A percentile compares a stretch with the other conserved stretches of the same genome.
Evolutionary conservation across 2,797 vertebrate species (phyloP).

Genomic region (Neosalanx taihuensis): DNA sequence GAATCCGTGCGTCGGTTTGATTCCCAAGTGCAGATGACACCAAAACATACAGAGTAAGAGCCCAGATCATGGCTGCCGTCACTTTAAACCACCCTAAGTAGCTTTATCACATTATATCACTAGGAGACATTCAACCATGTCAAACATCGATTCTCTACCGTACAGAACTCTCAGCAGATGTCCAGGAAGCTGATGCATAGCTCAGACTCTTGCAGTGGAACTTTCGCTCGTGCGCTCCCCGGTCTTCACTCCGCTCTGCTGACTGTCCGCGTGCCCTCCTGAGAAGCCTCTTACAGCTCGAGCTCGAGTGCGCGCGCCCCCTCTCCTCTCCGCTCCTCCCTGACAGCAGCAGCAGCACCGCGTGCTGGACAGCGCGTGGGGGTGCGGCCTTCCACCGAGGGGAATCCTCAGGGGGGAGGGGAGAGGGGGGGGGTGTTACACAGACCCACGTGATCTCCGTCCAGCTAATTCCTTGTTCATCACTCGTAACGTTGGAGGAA

Average conservation of each 20-base stretch:
- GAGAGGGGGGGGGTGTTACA: not conserved
- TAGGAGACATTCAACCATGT: constrained; percentile 23
- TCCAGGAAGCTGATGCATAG: constrained; percentile 25
- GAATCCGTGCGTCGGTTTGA: constrained; percentile 64
- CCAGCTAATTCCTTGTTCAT: not conserved
- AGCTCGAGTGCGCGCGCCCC: constrained; percentile 65
- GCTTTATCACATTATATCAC: constrained; percentile 29
- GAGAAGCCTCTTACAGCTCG: constrained; percentile 51
- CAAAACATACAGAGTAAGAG: constrained; percentile 61
- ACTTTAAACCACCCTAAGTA: constrained; percentile 47
- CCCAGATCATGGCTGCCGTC: constrained; percentile 70
- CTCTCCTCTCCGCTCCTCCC: constrained; percentile 37
- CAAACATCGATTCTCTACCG: constrained; percentile 7
- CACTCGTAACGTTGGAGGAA: not conserved
- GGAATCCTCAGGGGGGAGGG: constrained; percentile 25
- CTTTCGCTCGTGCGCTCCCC: constrained; percentile 55
- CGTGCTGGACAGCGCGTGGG: constrained; percentile 17
- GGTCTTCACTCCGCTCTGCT: constrained; percentile 43
- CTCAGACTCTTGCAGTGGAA: constrained; percentile 47
- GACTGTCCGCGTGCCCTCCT: constrained; percentile 48
- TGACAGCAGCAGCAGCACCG: constrained; percentile 36
- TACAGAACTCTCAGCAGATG: constrained; percentile 42
- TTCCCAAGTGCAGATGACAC: constrained; percentile 62
- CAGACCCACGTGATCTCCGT: constrained; percentile 21
- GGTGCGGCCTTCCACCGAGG: constrained; percentile 23